Conservation (phyloP, 2,113 vertebrate genomes). For the Rhadina sibilatrix region DNA sequence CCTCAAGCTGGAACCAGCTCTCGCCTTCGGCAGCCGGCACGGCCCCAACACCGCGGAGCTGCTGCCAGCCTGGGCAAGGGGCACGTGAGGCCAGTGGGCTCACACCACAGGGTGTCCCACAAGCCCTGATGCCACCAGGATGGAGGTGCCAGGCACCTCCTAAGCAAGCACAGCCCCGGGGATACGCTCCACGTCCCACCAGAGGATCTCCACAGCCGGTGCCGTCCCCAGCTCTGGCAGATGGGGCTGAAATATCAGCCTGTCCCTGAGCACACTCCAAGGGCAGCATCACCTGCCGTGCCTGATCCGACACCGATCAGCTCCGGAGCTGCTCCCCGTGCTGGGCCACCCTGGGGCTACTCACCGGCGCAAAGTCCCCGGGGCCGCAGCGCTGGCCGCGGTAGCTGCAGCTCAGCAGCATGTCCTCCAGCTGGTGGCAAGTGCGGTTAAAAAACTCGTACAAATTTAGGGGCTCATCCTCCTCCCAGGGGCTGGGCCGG, state of each 20-base stretch:
- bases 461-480: constrained; percentile 79
- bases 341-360: not conserved
- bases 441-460: constrained; percentile 88
- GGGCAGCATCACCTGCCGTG: not conserved
- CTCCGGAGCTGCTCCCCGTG: not conserved
- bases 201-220: fast-evolving
- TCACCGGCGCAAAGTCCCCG: constrained; percentile 88
- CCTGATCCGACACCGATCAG: fast-evolving
- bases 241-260: not conserved
- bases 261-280: not conserved
- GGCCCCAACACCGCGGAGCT: fast-evolving
- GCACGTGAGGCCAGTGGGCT: fast-evolving
- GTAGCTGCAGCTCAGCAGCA: constrained; percentile 90
- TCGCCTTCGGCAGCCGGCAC: fast-evolving
- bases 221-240: not conserved
- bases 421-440: constrained; percentile 90
- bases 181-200: not conserved
- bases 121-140: fast-evolving
- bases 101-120: fast-evolving
- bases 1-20: not conserved
- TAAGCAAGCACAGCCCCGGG: not conserved
- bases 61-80: not conserved
- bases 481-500: constrained; percentile 37
- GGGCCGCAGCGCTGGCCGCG: constrained; percentile 83
- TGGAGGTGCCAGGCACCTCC: not conserved